Evolutionary conservation across 1,140 invertebrate genomes (phyloP).

Genomic region (Ips typographus): DNA sequence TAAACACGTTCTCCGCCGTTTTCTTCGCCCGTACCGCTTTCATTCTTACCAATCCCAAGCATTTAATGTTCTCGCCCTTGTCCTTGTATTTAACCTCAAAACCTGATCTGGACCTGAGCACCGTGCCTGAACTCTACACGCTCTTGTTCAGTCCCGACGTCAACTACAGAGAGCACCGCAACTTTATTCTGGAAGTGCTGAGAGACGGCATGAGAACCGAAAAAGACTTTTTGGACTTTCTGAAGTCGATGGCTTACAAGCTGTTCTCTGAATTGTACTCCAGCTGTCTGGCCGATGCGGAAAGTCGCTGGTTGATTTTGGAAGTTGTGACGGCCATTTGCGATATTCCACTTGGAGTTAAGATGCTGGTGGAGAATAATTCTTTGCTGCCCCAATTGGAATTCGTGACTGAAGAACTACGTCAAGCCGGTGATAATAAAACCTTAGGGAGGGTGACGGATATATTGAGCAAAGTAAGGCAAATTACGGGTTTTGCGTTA

Average conservation of each 20-base stretch:
- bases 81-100: constrained; percentile 72
- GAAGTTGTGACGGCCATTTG: constrained; percentile 60
- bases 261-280: constrained; percentile 59
- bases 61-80: constrained; percentile 67
- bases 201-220: constrained; percentile 61
- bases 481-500: too few species aligned
- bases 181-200: constrained; percentile 70
- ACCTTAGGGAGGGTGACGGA: constrained; percentile 25
- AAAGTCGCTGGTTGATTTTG: constrained; percentile 63
- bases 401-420: constrained; percentile 5
- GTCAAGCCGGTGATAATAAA: constrained; percentile 8
- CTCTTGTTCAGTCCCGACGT: constrained; percentile 70
- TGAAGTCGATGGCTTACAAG: constrained; percentile 56
- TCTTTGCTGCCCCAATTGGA: constrained; percentile 59
- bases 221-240: constrained; percentile 56
- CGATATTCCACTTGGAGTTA: constrained; percentile 59
- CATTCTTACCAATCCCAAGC: constrained; percentile 65
- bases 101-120: constrained; percentile 63
- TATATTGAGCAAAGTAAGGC: constrained; percentile 13
- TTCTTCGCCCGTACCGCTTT: constrained; percentile 68
- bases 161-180: constrained; percentile 60
- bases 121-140: constrained; percentile 77
- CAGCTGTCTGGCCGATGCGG: constrained; percentile 53
- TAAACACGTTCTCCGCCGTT: constrained; percentile 68
- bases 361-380: constrained; percentile 62